Base-by-base conservation (phyloP, 2,888 invertebrate species). In the Volucella zonaria region DNA sequence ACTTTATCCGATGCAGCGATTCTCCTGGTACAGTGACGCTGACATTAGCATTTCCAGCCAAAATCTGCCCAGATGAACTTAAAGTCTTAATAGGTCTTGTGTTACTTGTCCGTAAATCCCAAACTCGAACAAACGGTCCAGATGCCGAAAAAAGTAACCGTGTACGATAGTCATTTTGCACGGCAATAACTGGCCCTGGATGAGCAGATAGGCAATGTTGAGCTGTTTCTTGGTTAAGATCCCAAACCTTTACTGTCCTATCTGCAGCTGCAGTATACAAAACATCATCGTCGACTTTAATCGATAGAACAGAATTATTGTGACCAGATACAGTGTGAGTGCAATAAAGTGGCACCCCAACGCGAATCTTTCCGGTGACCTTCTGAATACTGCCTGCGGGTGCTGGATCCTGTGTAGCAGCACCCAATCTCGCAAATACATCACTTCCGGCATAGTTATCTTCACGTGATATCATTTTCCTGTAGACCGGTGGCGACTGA, bases 241-340 rank as follows among this genome's bases (percentile, higher is more conserved):
- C 97, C 97, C 97, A 97, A 43, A 96, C 94, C 90, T 97, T 97
- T 0, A 96, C 96, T 6, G 96, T 96, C 74, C 96, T 95, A 92
- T 97, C 97, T 92, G 97, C 97, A 31, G 97, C 96, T n/a, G 96
- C 96, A 88, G 96, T 96, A 90, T 96, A 96, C 38, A 97, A 93
- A 64, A 94, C 93, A 73, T 89, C 88, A 52, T 95, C 93, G 6
- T 96, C 95, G n/a, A 96, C 96, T 87, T 94, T 95, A 61, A 97
- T 94, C 8, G 96, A 94, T 2, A 97, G 93, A 51, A 97, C 96
- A 2, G 97, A 96, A 91, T 96, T 96, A 68, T 95, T 95, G 91
- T 97, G 97, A 0, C 97, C 97, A 90, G 96, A 95, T 9, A 97
- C 96, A 70, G 95, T 94, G 90, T 96, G 96, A 31, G 96, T 95